phyloP scores from a whole-genome alignment of 2,113 vertebrate genomes.

The Aphyosemion australe region DNA sequence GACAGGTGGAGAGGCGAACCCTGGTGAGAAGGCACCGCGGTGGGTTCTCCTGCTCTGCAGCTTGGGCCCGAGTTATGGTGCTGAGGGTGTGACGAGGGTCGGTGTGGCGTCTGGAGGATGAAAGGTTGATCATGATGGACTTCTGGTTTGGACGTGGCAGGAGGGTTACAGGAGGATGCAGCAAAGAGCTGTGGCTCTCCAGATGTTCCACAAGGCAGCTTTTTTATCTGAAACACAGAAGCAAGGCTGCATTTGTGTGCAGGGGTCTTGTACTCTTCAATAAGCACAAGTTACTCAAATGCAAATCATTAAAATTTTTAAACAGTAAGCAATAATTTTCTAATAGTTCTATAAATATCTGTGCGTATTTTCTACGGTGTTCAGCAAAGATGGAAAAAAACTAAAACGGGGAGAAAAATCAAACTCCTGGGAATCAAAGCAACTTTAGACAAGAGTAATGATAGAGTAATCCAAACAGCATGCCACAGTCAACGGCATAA shows the following conservation, averaged over 20 bases:
- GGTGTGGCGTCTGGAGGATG: slow-evolving; percentile 25
- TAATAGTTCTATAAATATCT: neutral
- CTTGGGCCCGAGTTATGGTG: slow-evolving; percentile 40
- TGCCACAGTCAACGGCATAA: slow-evolving; percentile 56
- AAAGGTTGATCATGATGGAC: slow-evolving; percentile 16
- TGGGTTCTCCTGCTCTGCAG: slow-evolving; percentile 46
- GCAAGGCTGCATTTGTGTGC: neutral
- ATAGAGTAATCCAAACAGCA: slow-evolving; percentile 64
- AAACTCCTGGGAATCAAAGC: slow-evolving; percentile 37
- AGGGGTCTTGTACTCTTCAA: neutral
- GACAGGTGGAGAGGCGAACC: slow-evolving; percentile 50
- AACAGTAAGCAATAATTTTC: too few relatives aligned
- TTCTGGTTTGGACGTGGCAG: slow-evolving; percentile 17
- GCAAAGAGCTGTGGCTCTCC: slow-evolving; percentile 40
- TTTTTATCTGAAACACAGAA: slow-evolving; percentile 80
- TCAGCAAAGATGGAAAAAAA: slow-evolving; percentile 19
- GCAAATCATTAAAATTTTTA: slow-evolving; percentile 44
- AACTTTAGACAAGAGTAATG: slow-evolving; percentile 40
- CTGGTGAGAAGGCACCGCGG: slow-evolving; percentile 52
- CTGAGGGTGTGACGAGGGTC: slow-evolving; percentile 41
- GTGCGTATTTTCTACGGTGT: neutral
- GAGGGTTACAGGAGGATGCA: slow-evolving; percentile 26
- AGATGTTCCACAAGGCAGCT: slow-evolving; percentile 72
- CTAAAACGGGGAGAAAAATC: neutral
- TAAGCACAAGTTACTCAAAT: too few relatives aligned